Evolutionary conservation across 1,140 invertebrate species (phyloP).

Genomic region (Alviniconcha marisindica): DNA sequence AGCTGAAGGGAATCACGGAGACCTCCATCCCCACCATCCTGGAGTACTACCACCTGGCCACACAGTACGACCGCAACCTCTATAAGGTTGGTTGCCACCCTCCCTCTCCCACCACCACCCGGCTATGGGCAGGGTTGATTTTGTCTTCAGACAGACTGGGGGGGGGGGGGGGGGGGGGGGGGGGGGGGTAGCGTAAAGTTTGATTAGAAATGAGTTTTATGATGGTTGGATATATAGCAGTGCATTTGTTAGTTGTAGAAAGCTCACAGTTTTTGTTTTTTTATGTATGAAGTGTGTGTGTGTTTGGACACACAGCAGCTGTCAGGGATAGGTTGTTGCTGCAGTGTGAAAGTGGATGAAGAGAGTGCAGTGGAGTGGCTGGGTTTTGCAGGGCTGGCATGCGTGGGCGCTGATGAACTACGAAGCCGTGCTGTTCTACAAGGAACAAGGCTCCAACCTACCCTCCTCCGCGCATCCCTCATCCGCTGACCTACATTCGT

Average conservation of each 20-base stretch:
- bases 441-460: conserved; percentile 78
- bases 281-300: too few relatives aligned
- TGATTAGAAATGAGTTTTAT: too few relatives aligned
- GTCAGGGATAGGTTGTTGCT: conserved; percentile 19
- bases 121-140: too few relatives aligned
- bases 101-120: too few relatives aligned
- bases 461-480: conserved; percentile 24
- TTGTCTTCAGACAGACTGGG: too few relatives aligned
- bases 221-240: too few relatives aligned
- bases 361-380: background rate
- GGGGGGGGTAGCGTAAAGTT: too few relatives aligned
- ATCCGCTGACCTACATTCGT: conserved; percentile 41
- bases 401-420: conserved; percentile 99
- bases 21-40: conserved; percentile 80
- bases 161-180: too few relatives aligned
- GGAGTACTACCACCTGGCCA: conserved; percentile 90
- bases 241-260: too few relatives aligned
- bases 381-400: conserved; percentile 99
- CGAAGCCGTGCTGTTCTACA: conserved; percentile 95
- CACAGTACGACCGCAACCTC: conserved; percentile 87
- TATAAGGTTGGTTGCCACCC: conserved; percentile 77
- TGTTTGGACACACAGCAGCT: too few relatives aligned
- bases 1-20: conserved; percentile 66
- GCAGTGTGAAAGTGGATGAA: background rate
- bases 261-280: too few relatives aligned